phyloP scores from a whole-genome alignment of 2,797 vertebrate species.

The Phoebastria nigripes region DNA sequence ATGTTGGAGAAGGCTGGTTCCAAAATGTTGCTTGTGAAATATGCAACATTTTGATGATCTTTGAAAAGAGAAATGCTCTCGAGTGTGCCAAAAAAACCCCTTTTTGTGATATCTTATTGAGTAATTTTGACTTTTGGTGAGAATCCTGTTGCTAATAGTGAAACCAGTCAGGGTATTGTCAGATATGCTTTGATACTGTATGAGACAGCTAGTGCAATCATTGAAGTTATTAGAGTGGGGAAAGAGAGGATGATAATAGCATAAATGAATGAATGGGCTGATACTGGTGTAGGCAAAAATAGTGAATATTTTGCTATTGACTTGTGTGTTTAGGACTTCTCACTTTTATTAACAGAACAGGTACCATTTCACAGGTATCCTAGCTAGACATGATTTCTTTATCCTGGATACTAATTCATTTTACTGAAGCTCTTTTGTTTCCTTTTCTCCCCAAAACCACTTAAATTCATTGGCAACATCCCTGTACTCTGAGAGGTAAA shows the following conservation, averaged over 20 bases:
- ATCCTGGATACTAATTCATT: background rate
- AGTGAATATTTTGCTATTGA: background rate
- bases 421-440: background rate
- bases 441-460: background rate
- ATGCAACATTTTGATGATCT: background rate
- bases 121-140: background rate
- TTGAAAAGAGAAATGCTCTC: background rate
- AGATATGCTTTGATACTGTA: background rate
- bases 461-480: background rate
- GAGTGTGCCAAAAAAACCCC: rapidly evolving
- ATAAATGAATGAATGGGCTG: background rate
- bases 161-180: background rate
- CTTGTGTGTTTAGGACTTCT: background rate
- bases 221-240: background rate
- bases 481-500: background rate
- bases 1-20: background rate
- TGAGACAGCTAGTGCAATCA: background rate
- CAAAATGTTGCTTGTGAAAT: background rate
- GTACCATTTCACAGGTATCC: background rate
- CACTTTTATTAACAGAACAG: background rate
- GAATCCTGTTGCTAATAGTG: background rate
- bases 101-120: background rate
- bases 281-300: background rate
- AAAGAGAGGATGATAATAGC: background rate
- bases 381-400: background rate